Conservation (phyloP, 2,113 vertebrate genomes). For the Ctenodactylus gundi region DNA sequence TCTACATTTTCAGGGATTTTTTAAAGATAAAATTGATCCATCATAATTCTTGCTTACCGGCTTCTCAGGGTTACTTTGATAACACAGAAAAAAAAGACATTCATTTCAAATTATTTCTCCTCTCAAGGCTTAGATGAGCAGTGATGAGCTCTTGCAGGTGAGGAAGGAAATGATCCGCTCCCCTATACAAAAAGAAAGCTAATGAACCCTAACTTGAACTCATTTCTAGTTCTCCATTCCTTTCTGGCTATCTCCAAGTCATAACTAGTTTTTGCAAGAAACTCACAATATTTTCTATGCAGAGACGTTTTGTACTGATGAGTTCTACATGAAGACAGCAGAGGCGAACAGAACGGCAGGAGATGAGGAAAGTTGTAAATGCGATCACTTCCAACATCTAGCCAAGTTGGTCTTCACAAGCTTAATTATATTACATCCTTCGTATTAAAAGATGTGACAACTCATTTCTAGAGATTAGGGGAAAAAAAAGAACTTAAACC, state of each 20-base stretch:
- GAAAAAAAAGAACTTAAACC: neutral
- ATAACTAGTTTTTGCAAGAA: neutral
- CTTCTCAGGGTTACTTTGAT: neutral
- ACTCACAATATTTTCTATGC: neutral
- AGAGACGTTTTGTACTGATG: neutral
- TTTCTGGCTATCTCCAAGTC: neutral
- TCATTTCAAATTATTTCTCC: neutral
- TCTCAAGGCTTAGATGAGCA: neutral
- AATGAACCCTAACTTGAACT: neutral
- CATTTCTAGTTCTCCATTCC: neutral
- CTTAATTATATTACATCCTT: neutral
- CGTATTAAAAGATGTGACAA: neutral
- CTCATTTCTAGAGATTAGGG: neutral
- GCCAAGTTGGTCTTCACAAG: neutral
- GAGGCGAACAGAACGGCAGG: neutral
- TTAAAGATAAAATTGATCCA: neutral
- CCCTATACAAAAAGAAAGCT: neutral
- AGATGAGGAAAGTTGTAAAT: neutral
- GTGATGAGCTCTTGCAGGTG: neutral
- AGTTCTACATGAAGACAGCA: neutral
- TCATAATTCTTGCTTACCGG: neutral
- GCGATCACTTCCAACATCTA: neutral
- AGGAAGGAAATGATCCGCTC: neutral
- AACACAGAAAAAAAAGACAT: neutral
- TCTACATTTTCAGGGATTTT: neutral